Evolutionary conservation across 2,113 vertebrate genomes (phyloP), one percentile per base, ranked within the genome.

Genomic region (Anseranas semipalmata): DNA sequence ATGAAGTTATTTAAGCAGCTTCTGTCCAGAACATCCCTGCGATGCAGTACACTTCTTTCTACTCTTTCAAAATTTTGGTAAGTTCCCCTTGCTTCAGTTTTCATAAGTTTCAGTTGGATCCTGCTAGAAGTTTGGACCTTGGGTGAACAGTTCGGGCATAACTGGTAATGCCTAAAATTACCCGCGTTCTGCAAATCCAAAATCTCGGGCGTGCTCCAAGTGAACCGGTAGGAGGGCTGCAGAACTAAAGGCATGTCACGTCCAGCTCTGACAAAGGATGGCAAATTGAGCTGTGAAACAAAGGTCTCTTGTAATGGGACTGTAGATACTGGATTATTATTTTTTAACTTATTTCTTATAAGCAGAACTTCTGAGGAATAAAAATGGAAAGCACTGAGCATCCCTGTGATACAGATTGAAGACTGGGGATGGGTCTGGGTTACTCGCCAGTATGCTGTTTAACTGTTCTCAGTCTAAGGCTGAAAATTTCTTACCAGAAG

Each of bases 161-260:
- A 28, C 39, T 28, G 20, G 24, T 39, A 46, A 30, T 16, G 12
- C 33, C 10, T 7, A 14, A 48, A 63, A 45, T 55, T 6, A 15
- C 24, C 11, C 1, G 0, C 4, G 30, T 41, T 39, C 19, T 25
- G 9, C 6, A 11, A 13, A 10, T 37, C 30, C 25, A 8, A 32
- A 35, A 8, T 35, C 9, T 55, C 25, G 7, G 11, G 6, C 0
- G 0, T 32, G 17, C 7, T 52, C 68, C 30, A 43, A 21, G 30
- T 11, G 39, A 24, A 12, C 77, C 11, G 1, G 3, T 7, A 13
- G 48, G 27, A 78, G 9, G 19, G 12, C 16, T 60, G 5, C 27
- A 50, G 18, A 39, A 22, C 17, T 52, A 10, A 43, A 66, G 35
- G 17, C 1, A 1, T 32, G 6, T 74, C 9, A 1, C 14, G 8